Evolutionary conservation across 2,113 vertebrate genomes (phyloP).

Genomic region (Pipa parva): DNA sequence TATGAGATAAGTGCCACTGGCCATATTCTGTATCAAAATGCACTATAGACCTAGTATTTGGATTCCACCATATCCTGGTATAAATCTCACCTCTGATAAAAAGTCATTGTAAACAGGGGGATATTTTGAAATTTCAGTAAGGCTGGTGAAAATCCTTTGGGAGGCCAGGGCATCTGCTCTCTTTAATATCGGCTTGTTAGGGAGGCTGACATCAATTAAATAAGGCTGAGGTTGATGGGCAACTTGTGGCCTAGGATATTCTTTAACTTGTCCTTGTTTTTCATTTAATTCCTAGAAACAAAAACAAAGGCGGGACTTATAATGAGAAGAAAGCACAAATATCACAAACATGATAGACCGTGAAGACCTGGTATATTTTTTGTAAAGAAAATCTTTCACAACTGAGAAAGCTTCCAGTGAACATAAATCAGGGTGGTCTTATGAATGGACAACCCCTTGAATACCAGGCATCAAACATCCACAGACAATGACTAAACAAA

Average conservation of each 20-base stretch:
- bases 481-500: no score
- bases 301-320: not conserved
- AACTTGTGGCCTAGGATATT: not conserved
- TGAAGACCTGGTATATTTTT: no score
- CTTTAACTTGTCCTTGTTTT: not conserved
- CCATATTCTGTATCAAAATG: not conserved
- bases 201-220: conserved; percentile 42
- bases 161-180: conserved; percentile 48
- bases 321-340: no score
- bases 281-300: conserved; percentile 8
- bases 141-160: conserved; percentile 41
- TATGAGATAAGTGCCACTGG: no score
- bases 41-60: not conserved
- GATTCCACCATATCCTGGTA: not conserved
- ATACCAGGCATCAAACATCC: no score
- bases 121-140: conserved; percentile 33
- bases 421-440: no score
- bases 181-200: conserved; percentile 40
- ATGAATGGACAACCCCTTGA: no score
- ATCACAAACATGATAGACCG: no score
- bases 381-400: no score
- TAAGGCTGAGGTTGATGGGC: conserved; percentile 11
- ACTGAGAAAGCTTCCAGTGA: no score
- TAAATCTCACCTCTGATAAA: conserved; percentile 43
- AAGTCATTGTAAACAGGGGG: conserved; percentile 56